These are phyloP conservation scores for Natator depressus DNA, from an alignment of 2,113 vertebrate genomes.

Conservation along the genomic window DNA sequence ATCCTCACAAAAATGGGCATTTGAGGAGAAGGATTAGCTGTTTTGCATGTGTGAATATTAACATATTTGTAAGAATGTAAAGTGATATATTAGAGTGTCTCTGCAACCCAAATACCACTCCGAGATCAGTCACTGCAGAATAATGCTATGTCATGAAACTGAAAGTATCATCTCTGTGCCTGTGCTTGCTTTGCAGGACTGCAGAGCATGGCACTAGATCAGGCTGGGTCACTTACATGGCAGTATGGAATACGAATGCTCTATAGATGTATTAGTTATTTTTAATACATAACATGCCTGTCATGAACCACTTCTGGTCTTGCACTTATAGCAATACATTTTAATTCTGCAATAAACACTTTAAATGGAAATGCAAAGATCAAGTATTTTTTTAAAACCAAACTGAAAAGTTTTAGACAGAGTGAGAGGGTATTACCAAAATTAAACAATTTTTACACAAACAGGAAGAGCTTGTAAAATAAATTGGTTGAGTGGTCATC, in stretches of 20 bases:
- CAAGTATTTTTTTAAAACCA: not conserved
- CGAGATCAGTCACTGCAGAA: not conserved
- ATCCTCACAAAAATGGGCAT: fast-evolving
- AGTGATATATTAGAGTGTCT: not conserved
- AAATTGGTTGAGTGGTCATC: constrained; percentile 35
- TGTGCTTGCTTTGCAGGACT: not conserved
- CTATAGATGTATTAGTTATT: not conserved
- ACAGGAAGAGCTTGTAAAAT: constrained; percentile 16
- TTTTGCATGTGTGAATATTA: not conserved
- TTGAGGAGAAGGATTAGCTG: not conserved
- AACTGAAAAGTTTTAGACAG: not conserved
- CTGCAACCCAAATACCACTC: fast-evolving
- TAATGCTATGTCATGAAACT: not conserved
- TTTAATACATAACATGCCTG: constrained; percentile 11
- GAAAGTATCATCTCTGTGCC: not conserved
- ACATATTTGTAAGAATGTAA: not conserved
- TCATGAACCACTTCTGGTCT: not conserved
- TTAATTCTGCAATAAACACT: fast-evolving
- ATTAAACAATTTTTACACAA: constrained; percentile 40
- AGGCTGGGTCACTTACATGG: not conserved
- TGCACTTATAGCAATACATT: not conserved
- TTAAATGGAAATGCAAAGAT: constrained; percentile 9
- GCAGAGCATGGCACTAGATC: not conserved
- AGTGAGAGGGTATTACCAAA: constrained; percentile 18
- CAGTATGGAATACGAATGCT: not conserved